Conservation (phyloP, 2,797 vertebrate species). For the Peromyscus attwateri region DNA sequence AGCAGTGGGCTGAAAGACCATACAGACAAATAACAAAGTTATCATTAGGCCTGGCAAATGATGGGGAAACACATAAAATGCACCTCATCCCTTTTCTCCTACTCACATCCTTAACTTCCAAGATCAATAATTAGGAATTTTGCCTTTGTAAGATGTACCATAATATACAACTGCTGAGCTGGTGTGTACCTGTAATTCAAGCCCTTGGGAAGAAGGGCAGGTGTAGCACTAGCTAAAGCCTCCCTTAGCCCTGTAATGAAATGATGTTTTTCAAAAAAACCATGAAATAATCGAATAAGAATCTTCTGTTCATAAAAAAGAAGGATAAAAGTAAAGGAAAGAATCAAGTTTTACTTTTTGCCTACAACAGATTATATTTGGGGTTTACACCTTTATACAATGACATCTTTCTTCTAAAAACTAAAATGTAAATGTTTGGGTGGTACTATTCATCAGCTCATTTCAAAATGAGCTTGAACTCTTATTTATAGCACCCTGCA, state of each 20-base stretch:
- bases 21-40: background rate
- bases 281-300: background rate
- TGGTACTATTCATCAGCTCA: conserved; percentile 75
- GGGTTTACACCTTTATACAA: conserved; percentile 72
- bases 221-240: background rate
- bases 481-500: conserved; percentile 81
- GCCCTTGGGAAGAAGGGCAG: background rate
- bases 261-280: background rate
- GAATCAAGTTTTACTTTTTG: conserved; percentile 64
- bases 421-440: conserved; percentile 75
- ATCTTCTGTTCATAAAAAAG: conserved; percentile 50
- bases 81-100: background rate
- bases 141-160: background rate
- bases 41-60: background rate
- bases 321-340: background rate
- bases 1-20: background rate
- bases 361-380: conserved; percentile 72
- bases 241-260: background rate
- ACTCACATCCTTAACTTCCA: background rate
- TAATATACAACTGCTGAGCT: background rate
- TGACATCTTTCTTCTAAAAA: conserved; percentile 73
- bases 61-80: background rate
- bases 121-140: background rate
- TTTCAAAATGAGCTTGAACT: conserved; percentile 81
- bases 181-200: background rate